Base-by-base conservation (phyloP, 2,113 vertebrate species). In the Epinephelus cyanopodus region DNA sequence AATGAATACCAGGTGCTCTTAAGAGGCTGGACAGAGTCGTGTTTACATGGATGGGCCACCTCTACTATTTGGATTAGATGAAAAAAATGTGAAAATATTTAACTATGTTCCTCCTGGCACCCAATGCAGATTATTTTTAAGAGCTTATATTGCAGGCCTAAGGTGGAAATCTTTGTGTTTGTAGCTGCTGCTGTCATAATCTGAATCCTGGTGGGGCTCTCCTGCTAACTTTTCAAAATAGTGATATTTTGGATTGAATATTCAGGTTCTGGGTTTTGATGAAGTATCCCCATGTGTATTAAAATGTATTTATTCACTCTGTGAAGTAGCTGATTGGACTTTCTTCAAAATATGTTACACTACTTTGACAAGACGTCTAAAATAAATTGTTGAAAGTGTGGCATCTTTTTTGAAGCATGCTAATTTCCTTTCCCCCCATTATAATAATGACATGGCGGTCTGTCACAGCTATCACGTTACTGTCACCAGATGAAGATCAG, bases 1-100 rank as follows among this genome's bases (percentile, higher is more conserved):
- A 90, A 92, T 86, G 91, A 85, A 89, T 78, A 79, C 83, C 88
- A 91, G 92, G 88, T 92, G 91, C 61, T 89, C 74, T 75, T 81
- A 69, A 67, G 81, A 86, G 85, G 79, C 79, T 63, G 79, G 78
- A 75, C 71, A 47, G 81, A 60, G 77, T 67, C 50, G 50, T 78
- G 87, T 86, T 90, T 82, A 86, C 84, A 86, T 72, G 67, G 23
- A 78, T 60, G 70, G 82, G 39, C 83, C 68, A 56, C 37, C 72
- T 81, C 56, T 60, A 37, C 48, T 68, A 6, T 84, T 68, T 63
- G 72, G 74, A 64, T 61, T 23, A 64, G 50, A 85, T 81, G 65
- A 60, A 60, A 60, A 60, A 82, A 29, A 61, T 56, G 12, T 18
- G 12, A 67, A 86, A 52, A 62, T 77, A 79, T 84, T 71, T 67